Evolutionary conservation across 92 coral and sea anemone species (phyloP).

Genomic region (Phymanthus crucifer): DNA sequence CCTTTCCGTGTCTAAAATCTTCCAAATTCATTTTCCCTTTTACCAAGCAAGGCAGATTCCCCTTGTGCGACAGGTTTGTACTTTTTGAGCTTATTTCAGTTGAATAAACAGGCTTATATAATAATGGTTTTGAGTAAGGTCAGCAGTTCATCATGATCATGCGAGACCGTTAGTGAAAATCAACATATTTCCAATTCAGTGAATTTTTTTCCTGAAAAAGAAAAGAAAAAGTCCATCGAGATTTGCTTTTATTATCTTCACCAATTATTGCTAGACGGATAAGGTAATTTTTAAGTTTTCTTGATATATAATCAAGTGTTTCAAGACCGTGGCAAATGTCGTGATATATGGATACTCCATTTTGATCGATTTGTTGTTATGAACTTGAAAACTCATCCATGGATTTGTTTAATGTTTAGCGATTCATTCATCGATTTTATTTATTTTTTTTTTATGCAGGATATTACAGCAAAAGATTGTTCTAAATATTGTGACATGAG

Average conservation of each 20-base stretch:
- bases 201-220: no score
- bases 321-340: not conserved
- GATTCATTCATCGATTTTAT: not conserved
- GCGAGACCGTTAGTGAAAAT: not conserved
- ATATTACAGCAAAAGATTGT: constrained; percentile 73
- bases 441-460: constrained; percentile 38
- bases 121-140: not conserved
- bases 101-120: not conserved
- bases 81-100: not conserved
- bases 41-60: constrained; percentile 89
- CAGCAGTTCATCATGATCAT: constrained; percentile 7
- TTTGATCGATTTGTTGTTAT: not conserved
- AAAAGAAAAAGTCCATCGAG: no score
- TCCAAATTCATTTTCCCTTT: constrained; percentile 94
- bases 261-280: not conserved
- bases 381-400: not conserved
- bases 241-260: no score
- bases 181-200: not conserved
- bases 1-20: constrained; percentile 80
- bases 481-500: constrained; percentile 93
- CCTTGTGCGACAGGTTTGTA: constrained; percentile 76
- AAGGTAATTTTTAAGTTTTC: not conserved
- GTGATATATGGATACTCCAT: not conserved
- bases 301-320: not conserved
- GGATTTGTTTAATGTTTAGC: not conserved